Conservation (phyloP, 2,113 vertebrate species). For the Tretioscincus oriximinensis region DNA sequence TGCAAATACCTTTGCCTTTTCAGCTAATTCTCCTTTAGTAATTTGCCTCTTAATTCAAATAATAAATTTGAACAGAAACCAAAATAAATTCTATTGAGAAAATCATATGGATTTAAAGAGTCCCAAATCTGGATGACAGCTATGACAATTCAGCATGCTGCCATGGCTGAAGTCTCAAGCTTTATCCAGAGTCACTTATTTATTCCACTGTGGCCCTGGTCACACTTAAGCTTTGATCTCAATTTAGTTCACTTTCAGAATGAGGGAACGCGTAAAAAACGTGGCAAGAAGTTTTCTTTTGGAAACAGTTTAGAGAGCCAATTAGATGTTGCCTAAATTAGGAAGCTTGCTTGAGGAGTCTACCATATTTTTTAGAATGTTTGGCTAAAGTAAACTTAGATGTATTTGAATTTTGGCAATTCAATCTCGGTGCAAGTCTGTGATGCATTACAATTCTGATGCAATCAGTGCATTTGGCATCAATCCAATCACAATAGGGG, state of each 20-base stretch:
- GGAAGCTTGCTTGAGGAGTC: slow-evolving; percentile 44
- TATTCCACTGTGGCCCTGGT: too few relatives aligned
- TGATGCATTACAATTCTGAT: slow-evolving; percentile 60
- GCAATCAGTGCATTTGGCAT: slow-evolving; percentile 66
- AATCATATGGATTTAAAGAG: neutral
- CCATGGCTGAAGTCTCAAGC: neutral
- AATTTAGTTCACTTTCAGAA: too few relatives aligned
- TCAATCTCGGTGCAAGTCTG: slow-evolving; percentile 51
- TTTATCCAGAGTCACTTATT: too few relatives aligned
- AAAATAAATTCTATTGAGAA: neutral
- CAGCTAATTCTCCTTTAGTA: neutral
- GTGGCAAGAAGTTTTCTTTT: too few relatives aligned
- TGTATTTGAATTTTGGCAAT: slow-evolving; percentile 60
- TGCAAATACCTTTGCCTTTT: neutral
- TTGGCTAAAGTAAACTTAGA: slow-evolving; percentile 44
- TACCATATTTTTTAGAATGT: slow-evolving; percentile 44
- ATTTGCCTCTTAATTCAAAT: neutral
- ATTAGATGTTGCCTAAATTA: slow-evolving; percentile 34
- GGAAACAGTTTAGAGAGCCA: slow-evolving; percentile 18
- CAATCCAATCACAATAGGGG: slow-evolving; percentile 61
- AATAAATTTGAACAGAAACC: neutral
- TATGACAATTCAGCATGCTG: too few relatives aligned
- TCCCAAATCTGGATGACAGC: neutral
- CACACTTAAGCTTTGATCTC: too few relatives aligned
- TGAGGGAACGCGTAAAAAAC: too few relatives aligned